Evolutionary conservation across 2,113 vertebrate species (phyloP), one percentile per base, ranked within the genome.

Genomic region (Tachycineta bicolor): DNA sequence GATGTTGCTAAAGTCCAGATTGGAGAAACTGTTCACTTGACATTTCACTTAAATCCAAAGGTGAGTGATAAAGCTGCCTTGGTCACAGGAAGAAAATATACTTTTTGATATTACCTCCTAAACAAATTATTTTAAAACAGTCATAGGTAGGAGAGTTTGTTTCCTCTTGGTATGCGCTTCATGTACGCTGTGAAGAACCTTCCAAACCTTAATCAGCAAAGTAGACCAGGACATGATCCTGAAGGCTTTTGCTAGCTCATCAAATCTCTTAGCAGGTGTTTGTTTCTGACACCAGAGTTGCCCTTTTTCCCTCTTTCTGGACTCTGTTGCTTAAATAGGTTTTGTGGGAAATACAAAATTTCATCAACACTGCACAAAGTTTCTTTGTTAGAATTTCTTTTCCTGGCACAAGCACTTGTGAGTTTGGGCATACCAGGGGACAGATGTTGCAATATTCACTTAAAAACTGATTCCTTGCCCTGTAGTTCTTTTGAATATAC

Each of bases 1-100:
- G 98, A 98, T 26, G 17, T 97, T 90, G 96, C 97, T 79, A 97
- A 98, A 84, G 87, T 98, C 62, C 96, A 90, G 14, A 96, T 97
- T 47, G 97, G 97, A 87, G 83, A 97, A 90, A 95, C 50, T 5
- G 94, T 92, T 86, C 14, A 0, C 50, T 89, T 97, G 79, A 80
- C 21, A 55, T 97, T 96, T 78, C 83, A 80, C 39, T 64, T 97
- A 67, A 88, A 95, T 80, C 75, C 83, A 70, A 60, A 97, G 95
- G 96, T 97, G 26, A 94, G 90, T 29, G 74, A 62, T 80, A 73
- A 92, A 90, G 29, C 23, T 55, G 39, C 21, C 19, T 77, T 59
- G 15, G 10, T 41, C 25, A 31, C 3, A 43, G 28, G 25, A 67
- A 76, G 25, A 31, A 86, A 77, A 63, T 11, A 14, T 0, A 4